These are phyloP conservation scores for Phrixothrix hirtus DNA, from an alignment of 2,888 invertebrate genomes.

Conservation along the genomic window DNA sequence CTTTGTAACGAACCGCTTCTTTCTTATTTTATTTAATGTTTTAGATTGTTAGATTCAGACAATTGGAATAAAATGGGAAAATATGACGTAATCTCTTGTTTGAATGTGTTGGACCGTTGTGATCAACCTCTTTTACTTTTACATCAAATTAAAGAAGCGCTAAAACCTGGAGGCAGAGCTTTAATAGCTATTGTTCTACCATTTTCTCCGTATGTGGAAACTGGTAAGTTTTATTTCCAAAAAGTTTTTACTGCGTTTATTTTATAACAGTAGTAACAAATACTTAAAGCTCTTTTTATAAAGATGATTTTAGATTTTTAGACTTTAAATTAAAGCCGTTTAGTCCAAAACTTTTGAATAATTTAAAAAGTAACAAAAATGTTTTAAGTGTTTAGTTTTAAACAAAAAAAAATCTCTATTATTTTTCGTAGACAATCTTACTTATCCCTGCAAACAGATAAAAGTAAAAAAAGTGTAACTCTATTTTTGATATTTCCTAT, in stretches of 20 bases:
- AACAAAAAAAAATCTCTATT: too few relatives aligned
- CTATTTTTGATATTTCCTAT: too few relatives aligned
- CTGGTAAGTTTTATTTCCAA: slow-evolving; percentile 58
- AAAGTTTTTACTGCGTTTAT: too few relatives aligned
- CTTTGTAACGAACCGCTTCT: slow-evolving; percentile 6
- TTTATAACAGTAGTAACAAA: not conserved
- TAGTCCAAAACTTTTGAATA: too few relatives aligned
- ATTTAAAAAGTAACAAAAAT: too few relatives aligned
- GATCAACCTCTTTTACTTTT: slow-evolving; percentile 81
- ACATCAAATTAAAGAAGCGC: slow-evolving; percentile 69
- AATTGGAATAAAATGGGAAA: slow-evolving; percentile 63
- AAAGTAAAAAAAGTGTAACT: too few relatives aligned
- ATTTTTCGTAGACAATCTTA: too few relatives aligned
- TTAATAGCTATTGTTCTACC: slow-evolving; percentile 92
- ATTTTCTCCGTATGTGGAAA: slow-evolving; percentile 92
- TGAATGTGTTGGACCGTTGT: slow-evolving; percentile 94
- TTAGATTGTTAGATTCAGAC: slow-evolving; percentile 72
- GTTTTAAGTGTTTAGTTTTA: too few relatives aligned
- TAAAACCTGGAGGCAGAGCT: slow-evolving; percentile 75
- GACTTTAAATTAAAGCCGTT: too few relatives aligned
- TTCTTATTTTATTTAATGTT: slow-evolving; percentile 34
- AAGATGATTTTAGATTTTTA: too few relatives aligned
- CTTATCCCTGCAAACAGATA: too few relatives aligned
- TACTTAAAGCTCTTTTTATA: too few relatives aligned
- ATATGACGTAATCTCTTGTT: slow-evolving; percentile 82